These are phyloP conservation scores for Dichetophora obliterata DNA, from an alignment of 2,888 invertebrate species.

Conservation along the genomic window DNA sequence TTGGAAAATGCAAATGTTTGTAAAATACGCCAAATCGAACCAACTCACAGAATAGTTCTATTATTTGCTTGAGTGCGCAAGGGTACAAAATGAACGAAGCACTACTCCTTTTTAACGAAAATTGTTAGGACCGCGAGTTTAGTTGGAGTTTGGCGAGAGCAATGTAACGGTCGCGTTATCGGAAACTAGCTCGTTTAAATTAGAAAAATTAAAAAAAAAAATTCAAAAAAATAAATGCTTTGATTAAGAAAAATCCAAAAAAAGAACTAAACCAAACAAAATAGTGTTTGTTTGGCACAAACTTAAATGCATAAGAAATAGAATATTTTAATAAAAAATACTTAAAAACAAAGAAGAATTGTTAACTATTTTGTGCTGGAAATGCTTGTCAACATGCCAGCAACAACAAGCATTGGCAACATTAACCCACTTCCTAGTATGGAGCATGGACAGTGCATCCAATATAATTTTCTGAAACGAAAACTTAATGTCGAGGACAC, in stretches of 20 bases:
- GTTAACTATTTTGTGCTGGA: not conserved
- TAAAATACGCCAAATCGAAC: constrained; percentile 16
- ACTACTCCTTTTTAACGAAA: constrained; percentile 41
- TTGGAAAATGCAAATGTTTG: constrained; percentile 22
- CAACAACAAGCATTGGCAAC: constrained; percentile 50
- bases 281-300: not conserved
- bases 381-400: constrained; percentile 64
- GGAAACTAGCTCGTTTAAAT: not conserved
- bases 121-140: constrained; percentile 23
- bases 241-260: constrained; percentile 21
- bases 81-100: constrained; percentile 50
- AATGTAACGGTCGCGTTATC: constrained; percentile 44
- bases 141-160: constrained; percentile 42
- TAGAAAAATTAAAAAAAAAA: not conserved
- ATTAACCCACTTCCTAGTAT: constrained; percentile 46
- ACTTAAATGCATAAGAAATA: not conserved
- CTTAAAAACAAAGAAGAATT: not conserved
- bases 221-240: not conserved
- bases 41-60: not conserved
- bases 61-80: constrained; percentile 63
- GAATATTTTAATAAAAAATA: not conserved
- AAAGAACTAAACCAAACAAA: not conserved
- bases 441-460: constrained; percentile 41
- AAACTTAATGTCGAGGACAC: constrained; percentile 55
- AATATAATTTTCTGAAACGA: constrained; percentile 65